Evolutionary conservation across 2,888 invertebrate genomes (phyloP), one percentile per base, ranked within the genome.

Genomic region (Diarsia rubi): DNA sequence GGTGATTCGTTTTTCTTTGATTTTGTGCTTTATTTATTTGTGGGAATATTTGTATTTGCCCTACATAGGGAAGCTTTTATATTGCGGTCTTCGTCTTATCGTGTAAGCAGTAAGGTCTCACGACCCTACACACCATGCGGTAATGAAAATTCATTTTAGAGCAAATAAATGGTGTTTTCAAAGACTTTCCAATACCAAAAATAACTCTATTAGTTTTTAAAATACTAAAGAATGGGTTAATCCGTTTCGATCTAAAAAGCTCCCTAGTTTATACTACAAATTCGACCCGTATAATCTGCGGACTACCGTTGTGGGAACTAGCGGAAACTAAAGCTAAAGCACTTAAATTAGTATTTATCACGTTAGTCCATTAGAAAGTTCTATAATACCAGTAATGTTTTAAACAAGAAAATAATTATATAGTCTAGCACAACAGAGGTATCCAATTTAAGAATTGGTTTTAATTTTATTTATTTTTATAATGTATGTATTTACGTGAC

Each of bases 291-390:
- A 52, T 69, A 79, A 69, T 82, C 70, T 66, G 49, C 42, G 27
- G 42, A 11, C 27, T 49, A 62, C 54, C 62, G 42, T 62, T 27
- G 16, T 31, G 65, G 49, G 62, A 57, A 78, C 72, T 72, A 60
- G 37, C 49, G 49, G 54, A 14, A 57, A 62, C 37, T 63, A 45
- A 49, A 44, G 21, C 69, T 45, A 19, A 49, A 27, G 42, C 45
- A 52, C 45, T 81, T 59, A 45, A 47, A 69, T 69, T 57, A 62
- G 65, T 81, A 60, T 76, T 76, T 79, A 79, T 75, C 62, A 49
- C 66, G 27, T 75, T 63, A 12, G 0, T 6, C 44, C 27, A 66
- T 73, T 66, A 62, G n/a, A 59, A 62, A 16, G 45, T 44, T 54
- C 42, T 2, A 21, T 47, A 16, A 27, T 31, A 59, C 37, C 31